Conservation (phyloP, 1,140 invertebrate genomes). For the Drosophila setifemur region DNA sequence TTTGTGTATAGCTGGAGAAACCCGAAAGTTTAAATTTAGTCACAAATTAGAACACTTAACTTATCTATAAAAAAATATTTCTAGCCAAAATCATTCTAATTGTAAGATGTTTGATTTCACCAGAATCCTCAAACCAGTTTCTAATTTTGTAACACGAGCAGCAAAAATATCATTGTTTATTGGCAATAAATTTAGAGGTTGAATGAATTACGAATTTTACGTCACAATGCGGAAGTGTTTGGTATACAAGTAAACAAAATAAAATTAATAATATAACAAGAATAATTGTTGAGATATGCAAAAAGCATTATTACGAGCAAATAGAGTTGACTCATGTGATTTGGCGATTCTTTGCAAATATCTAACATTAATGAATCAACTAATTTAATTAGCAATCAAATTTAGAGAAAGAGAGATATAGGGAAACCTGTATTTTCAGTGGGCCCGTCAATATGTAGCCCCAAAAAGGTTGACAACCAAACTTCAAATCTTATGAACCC, state of each 20-base stretch:
- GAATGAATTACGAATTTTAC: neutral
- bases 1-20: too few relatives aligned
- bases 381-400: constrained; percentile 21
- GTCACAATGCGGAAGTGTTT: neutral
- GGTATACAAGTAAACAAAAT: neutral
- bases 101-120: neutral
- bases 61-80: neutral
- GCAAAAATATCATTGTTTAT: neutral
- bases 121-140: neutral
- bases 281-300: neutral
- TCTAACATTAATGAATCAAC: neutral
- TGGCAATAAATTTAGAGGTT: neutral
- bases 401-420: neutral
- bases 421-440: constrained; percentile 29
- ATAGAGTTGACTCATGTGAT: constrained; percentile 6
- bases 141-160: neutral
- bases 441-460: neutral
- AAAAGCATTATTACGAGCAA: neutral
- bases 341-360: neutral
- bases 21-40: neutral
- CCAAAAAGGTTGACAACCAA: constrained; percentile 19
- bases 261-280: neutral
- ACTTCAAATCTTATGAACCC: constrained; percentile 13
- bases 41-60: neutral
- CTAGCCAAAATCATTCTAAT: neutral